Evolutionary conservation across 2,797 vertebrate species (phyloP).

Genomic region (Ctenochaetus hawaiiensis): DNA sequence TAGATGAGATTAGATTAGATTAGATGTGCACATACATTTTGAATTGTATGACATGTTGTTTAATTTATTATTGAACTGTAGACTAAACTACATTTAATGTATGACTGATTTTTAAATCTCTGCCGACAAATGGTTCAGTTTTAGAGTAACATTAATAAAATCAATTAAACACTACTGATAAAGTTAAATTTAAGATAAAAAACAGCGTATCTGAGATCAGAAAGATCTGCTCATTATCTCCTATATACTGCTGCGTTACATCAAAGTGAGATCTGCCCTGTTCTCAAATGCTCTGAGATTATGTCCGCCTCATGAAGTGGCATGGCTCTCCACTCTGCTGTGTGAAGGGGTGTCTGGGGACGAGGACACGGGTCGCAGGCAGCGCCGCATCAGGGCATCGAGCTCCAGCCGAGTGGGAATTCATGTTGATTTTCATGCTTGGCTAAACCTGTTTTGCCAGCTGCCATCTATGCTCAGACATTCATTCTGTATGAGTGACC

Average conservation of each 20-base stretch:
- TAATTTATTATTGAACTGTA: too few relatives aligned
- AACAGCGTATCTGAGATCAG: not conserved
- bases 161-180: not conserved
- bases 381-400: constrained; percentile 63
- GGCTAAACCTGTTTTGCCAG: constrained; percentile 81
- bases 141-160: not conserved
- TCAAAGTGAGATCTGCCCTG: constrained; percentile 45
- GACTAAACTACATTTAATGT: not conserved
- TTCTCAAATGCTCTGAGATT: constrained; percentile 45
- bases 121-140: not conserved
- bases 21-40: not conserved
- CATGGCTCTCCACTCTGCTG: constrained; percentile 45
- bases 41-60: too few relatives aligned
- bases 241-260: constrained; percentile 11
- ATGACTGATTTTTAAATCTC: not conserved
- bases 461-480: constrained; percentile 80
- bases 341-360: constrained; percentile 75
- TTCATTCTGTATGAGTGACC: constrained; percentile 70
- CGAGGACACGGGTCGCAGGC: constrained; percentile 64
- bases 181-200: not conserved
- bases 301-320: constrained; percentile 51
- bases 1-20: too few relatives aligned
- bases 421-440: constrained; percentile 81
- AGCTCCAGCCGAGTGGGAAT: constrained; percentile 76
- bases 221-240: constrained; percentile 17